phyloP scores from a whole-genome alignment of 1,140 invertebrate species.

The Lasioglossum baleicum region DNA sequence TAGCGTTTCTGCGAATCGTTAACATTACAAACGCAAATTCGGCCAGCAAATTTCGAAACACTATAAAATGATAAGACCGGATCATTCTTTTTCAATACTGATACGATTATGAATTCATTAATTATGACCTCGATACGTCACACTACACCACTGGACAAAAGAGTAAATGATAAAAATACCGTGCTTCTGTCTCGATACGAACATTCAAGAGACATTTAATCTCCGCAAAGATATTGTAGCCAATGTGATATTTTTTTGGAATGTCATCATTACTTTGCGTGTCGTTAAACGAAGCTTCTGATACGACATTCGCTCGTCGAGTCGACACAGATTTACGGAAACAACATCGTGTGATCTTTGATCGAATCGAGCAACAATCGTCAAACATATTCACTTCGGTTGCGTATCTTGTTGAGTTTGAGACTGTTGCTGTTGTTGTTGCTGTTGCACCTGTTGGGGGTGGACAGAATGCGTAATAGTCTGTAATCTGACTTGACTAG shows the following conservation, averaged over 20 bases:
- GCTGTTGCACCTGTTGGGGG: slow-evolving; percentile 62
- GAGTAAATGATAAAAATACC: neutral
- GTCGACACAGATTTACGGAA: neutral
- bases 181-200: neutral
- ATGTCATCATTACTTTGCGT: slow-evolving; percentile 24
- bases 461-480: slow-evolving; percentile 72
- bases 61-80: neutral
- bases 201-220: neutral
- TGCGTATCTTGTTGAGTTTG: slow-evolving; percentile 68
- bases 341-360: neutral
- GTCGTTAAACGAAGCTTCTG: neutral
- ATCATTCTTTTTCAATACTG: slow-evolving; percentile 1
- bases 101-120: slow-evolving; percentile 13
- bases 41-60: slow-evolving; percentile 15
- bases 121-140: neutral
- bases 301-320: neutral
- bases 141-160: neutral
- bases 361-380: neutral
- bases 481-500: slow-evolving; percentile 76
- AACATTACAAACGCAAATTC: slow-evolving; percentile 27
- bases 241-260: slow-evolving; percentile 27
- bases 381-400: slow-evolving; percentile 59
- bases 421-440: slow-evolving; percentile 54
- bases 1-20: neutral
- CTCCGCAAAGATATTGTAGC: neutral